Evolutionary conservation across 2,888 invertebrate genomes (phyloP).

Genomic region (Agonopterix heracliana): DNA sequence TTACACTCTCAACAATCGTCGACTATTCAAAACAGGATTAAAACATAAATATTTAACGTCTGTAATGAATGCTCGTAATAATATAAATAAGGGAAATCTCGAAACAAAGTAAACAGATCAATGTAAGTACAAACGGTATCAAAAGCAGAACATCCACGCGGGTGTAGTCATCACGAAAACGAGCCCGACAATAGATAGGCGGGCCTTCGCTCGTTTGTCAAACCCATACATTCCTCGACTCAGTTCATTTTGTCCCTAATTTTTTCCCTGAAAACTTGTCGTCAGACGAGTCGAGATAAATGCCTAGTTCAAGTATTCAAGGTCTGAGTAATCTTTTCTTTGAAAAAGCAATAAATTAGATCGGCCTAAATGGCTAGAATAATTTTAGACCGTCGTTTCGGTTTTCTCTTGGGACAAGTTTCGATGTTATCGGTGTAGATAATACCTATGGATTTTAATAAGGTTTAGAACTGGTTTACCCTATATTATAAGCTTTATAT

Average conservation of each 20-base stretch:
- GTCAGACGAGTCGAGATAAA: not conserved
- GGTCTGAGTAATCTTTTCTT: constrained; percentile 1
- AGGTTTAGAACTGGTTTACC: not conserved
- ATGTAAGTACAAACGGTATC: not conserved
- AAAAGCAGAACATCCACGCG: constrained; percentile 2
- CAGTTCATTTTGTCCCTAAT: constrained; percentile 16
- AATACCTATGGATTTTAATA: not conserved
- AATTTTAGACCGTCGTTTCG: constrained; percentile 2
- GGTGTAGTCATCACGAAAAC: constrained; percentile 15
- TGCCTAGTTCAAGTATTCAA: constrained; percentile 12
- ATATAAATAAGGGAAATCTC: too few species aligned
- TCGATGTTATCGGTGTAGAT: constrained; percentile 1
- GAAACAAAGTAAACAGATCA: not conserved
- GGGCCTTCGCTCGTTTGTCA: constrained; percentile 20
- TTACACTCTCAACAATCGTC: too few species aligned
- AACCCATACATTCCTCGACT: constrained; percentile 12
- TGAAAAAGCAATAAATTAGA: constrained; percentile 2
- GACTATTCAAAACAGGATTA: too few species aligned
- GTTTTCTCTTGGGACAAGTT: constrained; percentile 2
- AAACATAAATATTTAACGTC: too few species aligned
- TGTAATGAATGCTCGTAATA: too few species aligned
- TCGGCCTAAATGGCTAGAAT: not conserved
- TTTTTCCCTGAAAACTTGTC: constrained; percentile 11
- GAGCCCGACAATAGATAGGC: constrained; percentile 23
- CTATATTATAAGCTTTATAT: too few species aligned